A percentile compares a stretch with the other conserved stretches of the same genome.
phyloP scores from a whole-genome alignment of 2,888 invertebrate genomes.

The Clusia tigrina region DNA sequence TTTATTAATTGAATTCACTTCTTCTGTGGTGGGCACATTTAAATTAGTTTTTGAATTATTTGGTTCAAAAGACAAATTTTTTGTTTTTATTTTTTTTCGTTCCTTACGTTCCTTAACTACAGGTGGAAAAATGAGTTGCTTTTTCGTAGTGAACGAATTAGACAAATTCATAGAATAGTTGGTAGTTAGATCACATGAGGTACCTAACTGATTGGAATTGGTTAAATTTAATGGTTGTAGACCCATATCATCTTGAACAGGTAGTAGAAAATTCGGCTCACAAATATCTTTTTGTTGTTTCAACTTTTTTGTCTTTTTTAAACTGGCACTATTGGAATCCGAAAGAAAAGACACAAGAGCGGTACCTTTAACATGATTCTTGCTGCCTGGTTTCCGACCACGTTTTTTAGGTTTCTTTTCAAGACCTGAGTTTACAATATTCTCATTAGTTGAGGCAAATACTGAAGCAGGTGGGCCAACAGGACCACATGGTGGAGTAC shows the following conservation, averaged over 20 bases:
- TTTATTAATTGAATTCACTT: conserved; percentile 56
- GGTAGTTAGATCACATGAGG: not conserved
- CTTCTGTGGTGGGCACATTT: conserved; percentile 42
- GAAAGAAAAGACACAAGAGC: not conserved
- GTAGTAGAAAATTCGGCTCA: conserved; percentile 11
- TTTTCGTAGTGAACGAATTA: conserved; percentile 26
- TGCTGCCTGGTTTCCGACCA: conserved; percentile 59
- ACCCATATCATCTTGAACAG: not conserved
- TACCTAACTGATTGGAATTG: conserved; percentile 17
- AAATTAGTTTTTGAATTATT: conserved; percentile 4
- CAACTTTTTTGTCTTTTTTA: conserved; percentile 42
- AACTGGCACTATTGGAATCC: not conserved
- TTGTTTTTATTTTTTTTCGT: conserved; percentile 45
- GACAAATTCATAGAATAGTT: not conserved
- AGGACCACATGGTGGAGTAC: no score
- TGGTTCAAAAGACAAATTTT: conserved; percentile 13
- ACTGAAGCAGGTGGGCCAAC: not conserved
- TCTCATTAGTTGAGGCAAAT: conserved; percentile 27
- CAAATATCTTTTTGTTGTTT: conserved; percentile 33
- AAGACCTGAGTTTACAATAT: conserved; percentile 22
- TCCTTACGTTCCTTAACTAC: conserved; percentile 49
- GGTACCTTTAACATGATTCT: conserved; percentile 46
- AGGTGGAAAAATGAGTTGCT: conserved; percentile 15
- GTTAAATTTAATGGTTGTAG: conserved; percentile 38
- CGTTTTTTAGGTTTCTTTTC: conserved; percentile 55